phyloP scores from a whole-genome alignment of 1,140 invertebrate species.

The Magallana ariakensis region DNA sequence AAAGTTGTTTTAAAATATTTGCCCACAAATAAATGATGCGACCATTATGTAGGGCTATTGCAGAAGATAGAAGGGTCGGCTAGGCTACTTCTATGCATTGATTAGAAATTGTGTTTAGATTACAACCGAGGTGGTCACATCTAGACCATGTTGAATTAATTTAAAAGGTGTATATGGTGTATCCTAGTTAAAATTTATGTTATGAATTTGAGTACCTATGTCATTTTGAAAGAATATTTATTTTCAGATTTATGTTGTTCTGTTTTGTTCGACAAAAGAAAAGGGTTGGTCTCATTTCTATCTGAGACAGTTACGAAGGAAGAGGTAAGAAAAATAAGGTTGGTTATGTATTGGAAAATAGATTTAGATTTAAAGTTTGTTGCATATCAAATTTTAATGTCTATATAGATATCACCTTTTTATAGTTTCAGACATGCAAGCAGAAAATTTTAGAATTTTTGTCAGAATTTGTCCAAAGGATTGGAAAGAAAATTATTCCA shows the following conservation, averaged over 20 bases:
- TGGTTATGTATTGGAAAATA: constrained; percentile 12
- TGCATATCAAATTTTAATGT: constrained; percentile 13
- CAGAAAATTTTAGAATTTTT: constrained; percentile 68
- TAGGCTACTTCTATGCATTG: too few species aligned
- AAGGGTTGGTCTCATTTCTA: constrained; percentile 72
- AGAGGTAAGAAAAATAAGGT: constrained; percentile 66
- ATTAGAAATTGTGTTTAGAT: too few species aligned
- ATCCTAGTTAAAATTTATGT: too few species aligned
- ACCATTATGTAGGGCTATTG: too few species aligned
- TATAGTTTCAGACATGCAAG: constrained; percentile 71
- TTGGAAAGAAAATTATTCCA: constrained; percentile 70
- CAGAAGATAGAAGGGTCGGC: too few species aligned
- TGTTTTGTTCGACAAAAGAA: constrained; percentile 74
- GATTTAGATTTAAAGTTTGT: neutral
- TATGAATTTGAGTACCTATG: too few species aligned
- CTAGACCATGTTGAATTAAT: too few species aligned
- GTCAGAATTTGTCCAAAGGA: constrained; percentile 68
- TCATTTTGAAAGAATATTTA: neutral
- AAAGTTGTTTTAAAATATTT: too few species aligned
- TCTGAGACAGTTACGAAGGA: constrained; percentile 68
- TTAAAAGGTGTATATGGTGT: too few species aligned
- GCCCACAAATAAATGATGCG: too few species aligned
- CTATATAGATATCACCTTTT: constrained; percentile 42
- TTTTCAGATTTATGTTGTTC: constrained; percentile 74
- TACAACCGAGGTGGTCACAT: too few species aligned